Evolutionary conservation across 1,140 invertebrate genomes (phyloP).

Genomic region (Radopholus similis): DNA sequence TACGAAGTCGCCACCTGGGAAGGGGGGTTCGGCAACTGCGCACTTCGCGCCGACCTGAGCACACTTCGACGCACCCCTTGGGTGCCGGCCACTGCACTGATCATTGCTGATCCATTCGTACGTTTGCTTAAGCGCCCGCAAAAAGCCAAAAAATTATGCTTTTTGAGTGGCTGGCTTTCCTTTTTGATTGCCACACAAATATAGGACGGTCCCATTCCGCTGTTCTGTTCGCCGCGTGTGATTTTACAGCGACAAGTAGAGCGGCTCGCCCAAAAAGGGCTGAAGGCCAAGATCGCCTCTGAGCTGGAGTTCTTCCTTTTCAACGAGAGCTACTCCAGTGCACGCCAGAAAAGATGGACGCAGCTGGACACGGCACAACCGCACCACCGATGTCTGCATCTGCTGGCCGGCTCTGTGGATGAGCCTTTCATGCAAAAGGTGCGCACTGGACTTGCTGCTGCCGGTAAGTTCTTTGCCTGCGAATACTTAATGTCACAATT

Average conservation of each 20-base stretch:
- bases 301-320: conserved; percentile 9
- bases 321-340: conserved; percentile 5
- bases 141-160: too few species aligned
- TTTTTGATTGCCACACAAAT: not conserved
- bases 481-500: too few species aligned
- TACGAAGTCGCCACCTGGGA: conserved; percentile 1
- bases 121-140: too few species aligned
- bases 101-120: not conserved
- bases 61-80: conserved; percentile 4
- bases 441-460: not conserved
- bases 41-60: not conserved
- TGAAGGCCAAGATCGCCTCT: conserved; percentile 4
- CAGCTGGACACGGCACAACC: conserved; percentile 1
- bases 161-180: too few species aligned
- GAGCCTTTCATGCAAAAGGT: conserved; percentile 12
- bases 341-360: not conserved
- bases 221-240: conserved; percentile 1
- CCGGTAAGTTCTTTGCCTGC: not conserved
- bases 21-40: not conserved
- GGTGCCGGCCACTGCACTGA: not conserved
- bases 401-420: not conserved
- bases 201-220: not conserved
- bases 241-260: not conserved
- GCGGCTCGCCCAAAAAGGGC: not conserved
- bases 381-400: conserved; percentile 5